Percentiles rank a stretch among this genome's conserved stretches.
phyloP scores from a whole-genome alignment of 2,888 invertebrate species.

The Mythimna pallens region DNA sequence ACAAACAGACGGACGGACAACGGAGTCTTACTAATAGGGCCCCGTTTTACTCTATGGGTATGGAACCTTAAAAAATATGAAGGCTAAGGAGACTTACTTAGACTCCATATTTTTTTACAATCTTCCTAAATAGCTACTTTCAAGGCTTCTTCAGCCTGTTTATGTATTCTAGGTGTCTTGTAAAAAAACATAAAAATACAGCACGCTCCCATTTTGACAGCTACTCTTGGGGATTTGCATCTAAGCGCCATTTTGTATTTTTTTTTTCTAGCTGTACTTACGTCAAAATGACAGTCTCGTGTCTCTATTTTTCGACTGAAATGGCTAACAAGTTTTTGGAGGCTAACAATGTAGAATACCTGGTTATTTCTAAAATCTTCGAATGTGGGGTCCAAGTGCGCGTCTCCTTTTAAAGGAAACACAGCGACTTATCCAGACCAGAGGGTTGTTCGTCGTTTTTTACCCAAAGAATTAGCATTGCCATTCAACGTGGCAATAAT shows the following conservation, averaged over 20 bases:
- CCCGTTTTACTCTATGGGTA: too few species aligned
- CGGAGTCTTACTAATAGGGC: too few species aligned
- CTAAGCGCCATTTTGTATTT: conserved; percentile 5
- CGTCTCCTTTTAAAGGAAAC: too few species aligned
- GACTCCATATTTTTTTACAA: not conserved
- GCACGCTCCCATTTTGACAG: conserved; percentile 16
- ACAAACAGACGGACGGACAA: too few species aligned
- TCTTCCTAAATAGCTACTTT: not conserved
- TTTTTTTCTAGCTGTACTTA: not conserved
- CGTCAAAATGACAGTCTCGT: not conserved
- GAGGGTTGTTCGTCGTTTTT: too few species aligned
- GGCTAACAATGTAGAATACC: not conserved
- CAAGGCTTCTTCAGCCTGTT: not conserved
- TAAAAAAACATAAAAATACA: not conserved
- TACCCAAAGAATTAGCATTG: too few species aligned
- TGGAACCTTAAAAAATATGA: too few species aligned
- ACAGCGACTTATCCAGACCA: too few species aligned
- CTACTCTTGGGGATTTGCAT: not conserved
- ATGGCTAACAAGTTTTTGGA: not conserved
- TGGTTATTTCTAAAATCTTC: not conserved
- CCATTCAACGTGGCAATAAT: too few species aligned
- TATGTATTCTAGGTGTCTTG: not conserved
- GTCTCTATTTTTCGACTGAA: conserved; percentile 2
- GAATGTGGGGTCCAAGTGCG: too few species aligned
- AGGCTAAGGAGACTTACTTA: not conserved